These are phyloP conservation scores for Sterna hirundo DNA, from an alignment of 2,113 vertebrate genomes.

Conservation along the genomic window DNA sequence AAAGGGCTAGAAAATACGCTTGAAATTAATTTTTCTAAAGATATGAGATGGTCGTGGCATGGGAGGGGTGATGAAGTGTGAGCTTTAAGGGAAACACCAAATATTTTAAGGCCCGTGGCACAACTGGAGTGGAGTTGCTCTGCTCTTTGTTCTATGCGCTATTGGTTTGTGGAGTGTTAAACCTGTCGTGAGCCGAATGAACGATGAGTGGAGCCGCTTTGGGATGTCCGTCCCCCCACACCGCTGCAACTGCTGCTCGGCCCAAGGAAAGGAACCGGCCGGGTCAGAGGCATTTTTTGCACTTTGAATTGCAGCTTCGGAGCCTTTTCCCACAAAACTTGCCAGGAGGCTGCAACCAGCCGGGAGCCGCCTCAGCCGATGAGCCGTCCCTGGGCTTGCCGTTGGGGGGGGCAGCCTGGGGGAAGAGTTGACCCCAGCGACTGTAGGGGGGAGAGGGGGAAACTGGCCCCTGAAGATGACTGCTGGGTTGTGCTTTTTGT, in stretches of 20 bases:
- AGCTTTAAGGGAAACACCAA: not conserved
- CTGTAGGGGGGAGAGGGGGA: not conserved
- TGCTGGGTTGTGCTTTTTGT: not conserved
- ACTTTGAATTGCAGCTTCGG: rapidly evolving
- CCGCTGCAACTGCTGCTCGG: not conserved
- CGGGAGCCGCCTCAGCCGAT: not conserved
- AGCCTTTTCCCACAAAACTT: not conserved
- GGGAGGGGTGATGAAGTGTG: not conserved
- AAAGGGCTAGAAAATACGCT: not conserved
- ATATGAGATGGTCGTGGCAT: too few species aligned
- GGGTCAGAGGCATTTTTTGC: not conserved
- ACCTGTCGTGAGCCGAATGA: rapidly evolving
- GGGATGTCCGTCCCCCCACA: not conserved
- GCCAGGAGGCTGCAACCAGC: not conserved
- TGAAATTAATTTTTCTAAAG: not conserved
- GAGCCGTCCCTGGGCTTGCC: not conserved
- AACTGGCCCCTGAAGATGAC: not conserved
- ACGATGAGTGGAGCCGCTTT: rapidly evolving
- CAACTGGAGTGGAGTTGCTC: rapidly evolving
- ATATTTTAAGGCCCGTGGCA: not conserved
- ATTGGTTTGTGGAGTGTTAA: not conserved
- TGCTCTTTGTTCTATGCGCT: not conserved
- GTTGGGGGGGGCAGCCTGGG: not conserved
- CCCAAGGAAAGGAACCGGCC: rapidly evolving
- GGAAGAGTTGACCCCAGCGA: not conserved